Percentiles rank a stretch among this genome's conserved stretches.
These are phyloP conservation scores for Hypocryptadius cinnamomeus DNA, from an alignment of 2,113 vertebrate species.

Conservation along the genomic window DNA sequence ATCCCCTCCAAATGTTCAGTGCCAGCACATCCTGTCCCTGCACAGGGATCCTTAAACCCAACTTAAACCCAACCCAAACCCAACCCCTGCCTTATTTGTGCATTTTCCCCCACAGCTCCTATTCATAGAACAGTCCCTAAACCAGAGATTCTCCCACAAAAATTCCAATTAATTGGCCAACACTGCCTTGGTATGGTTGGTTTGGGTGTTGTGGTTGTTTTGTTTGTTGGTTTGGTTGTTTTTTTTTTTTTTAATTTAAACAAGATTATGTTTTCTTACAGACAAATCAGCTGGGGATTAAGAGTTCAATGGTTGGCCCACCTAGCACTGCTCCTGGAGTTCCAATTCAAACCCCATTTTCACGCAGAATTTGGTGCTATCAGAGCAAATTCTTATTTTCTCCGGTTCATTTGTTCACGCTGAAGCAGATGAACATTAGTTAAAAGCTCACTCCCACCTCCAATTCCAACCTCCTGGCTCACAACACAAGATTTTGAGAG, in stretches of 20 bases:
- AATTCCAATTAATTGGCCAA: background rate
- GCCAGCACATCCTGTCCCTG: background rate
- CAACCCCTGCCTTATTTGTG: background rate
- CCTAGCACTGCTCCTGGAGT: background rate
- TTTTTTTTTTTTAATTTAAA: background rate
- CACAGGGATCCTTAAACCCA: background rate
- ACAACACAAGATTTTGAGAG: background rate
- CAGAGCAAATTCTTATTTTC: background rate
- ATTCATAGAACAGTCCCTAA: background rate
- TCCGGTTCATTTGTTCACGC: background rate
- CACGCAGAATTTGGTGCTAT: background rate
- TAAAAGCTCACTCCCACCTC: background rate
- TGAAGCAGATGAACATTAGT: background rate
- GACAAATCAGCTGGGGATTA: background rate
- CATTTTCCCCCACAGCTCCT: background rate
- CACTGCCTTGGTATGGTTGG: background rate
- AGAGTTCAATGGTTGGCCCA: background rate
- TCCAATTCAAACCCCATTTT: background rate
- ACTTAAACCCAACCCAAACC: background rate
- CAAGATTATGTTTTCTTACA: background rate
- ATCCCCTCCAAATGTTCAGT: background rate
- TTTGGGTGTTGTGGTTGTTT: background rate
- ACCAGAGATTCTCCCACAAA: background rate
- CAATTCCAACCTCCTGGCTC: background rate
- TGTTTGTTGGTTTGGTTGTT: background rate